Evolutionary conservation across 2,888 invertebrate species (phyloP), one percentile per base, ranked within the genome.

Genomic region (Temnothorax ravouxi): DNA sequence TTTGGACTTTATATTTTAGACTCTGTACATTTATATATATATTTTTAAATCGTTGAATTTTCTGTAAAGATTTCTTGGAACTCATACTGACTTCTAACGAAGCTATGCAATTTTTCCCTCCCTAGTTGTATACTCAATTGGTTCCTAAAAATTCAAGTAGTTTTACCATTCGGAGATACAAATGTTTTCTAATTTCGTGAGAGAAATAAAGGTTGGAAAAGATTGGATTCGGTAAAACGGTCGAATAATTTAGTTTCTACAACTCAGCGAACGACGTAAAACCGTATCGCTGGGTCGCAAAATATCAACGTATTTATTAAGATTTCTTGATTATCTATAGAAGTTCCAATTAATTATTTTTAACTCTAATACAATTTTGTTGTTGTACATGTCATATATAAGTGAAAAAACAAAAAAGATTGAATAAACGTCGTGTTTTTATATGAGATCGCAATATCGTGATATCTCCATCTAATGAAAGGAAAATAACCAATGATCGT

Each of bases 61-160:
- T 44, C 50, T 47, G 15, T 59, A 44, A 25, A 61, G 69, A 56
- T 61, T 29, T 82, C n/a, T 34, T 50, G 21, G 54, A 29, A 50
- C 56, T 61, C 21, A 59, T 83, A 77, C 77, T 44, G 44, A 15
- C 25, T 15, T 44, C 81, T 76, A 87, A 83, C 21, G 59, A 61
- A 83, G 87, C 88, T 87, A 88, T 90, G 84, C 92, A 89, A 91
- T 92, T 82, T 50, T 77, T 64, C 67, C 52, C 62, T 76, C 84
- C 50, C 52, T 87, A 76, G 85, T 89, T 88, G 88, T 82, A 83
- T 90, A 91, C 90, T 91, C 90, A 44, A 66, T 66, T 44, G 25
- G 44, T 25, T 66, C 44, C 15, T 25, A 44, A 38, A 62, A 44
- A 44, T 66, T 8, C 21, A 44, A 66, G 21, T 38, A 62, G 41